A percentile compares a stretch with the other conserved stretches of the same genome.
These are phyloP conservation scores for Copidosoma floridanum DNA, from an alignment of 1,140 invertebrate species.

Conservation along the genomic window DNA sequence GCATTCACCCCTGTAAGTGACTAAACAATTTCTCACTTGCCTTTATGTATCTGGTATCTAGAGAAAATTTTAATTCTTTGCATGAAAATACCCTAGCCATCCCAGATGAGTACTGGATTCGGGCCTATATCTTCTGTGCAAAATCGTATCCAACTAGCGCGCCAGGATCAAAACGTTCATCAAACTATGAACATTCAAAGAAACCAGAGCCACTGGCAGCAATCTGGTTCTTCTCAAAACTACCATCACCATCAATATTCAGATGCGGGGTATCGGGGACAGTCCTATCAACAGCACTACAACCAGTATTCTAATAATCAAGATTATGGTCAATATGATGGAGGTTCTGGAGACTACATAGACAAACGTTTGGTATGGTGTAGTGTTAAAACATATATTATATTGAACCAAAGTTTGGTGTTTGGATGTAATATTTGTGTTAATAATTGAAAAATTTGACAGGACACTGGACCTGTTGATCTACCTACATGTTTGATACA, in stretches of 20 bases:
- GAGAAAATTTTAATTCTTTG: no score
- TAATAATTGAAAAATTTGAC: no score
- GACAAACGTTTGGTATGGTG: no score
- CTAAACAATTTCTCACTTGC: neutral
- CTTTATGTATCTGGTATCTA: no score
- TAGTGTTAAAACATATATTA: no score
- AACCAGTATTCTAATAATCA: slow-evolving; percentile 29
- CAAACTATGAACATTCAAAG: slow-evolving; percentile 18
- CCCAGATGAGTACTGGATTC: no score
- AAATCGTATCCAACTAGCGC: slow-evolving; percentile 36
- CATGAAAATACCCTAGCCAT: no score
- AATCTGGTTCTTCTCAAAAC: slow-evolving; percentile 10
- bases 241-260: slow-evolving; percentile 27
- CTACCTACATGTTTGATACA: slow-evolving; percentile 47
- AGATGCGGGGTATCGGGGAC: slow-evolving; percentile 19
- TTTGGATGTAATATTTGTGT: no score
- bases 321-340: slow-evolving; percentile 33
- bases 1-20: slow-evolving; percentile 20
- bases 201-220: slow-evolving; percentile 20
- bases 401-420: no score
- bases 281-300: no score
- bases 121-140: slow-evolving; percentile 37
- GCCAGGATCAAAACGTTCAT: slow-evolving; percentile 22
- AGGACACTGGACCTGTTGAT: slow-evolving; percentile 10
- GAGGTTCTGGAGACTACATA: slow-evolving; percentile 32